Evolutionary conservation across 2,113 vertebrate genomes (phyloP), one percentile per base, ranked within the genome.

Genomic region (Plectropomus leopardus): DNA sequence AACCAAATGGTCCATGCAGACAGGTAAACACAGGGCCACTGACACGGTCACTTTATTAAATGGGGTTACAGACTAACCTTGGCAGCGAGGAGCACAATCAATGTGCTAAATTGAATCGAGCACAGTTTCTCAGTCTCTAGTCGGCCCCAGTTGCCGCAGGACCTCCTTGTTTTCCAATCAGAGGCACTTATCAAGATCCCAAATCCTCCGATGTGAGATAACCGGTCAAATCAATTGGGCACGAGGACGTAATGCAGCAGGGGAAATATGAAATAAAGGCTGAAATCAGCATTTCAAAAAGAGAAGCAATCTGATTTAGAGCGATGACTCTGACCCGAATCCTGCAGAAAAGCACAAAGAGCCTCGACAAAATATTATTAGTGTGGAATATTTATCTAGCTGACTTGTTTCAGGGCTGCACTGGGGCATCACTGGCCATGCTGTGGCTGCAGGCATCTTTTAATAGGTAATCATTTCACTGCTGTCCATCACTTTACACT

Each of bases 401-500:
- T 40, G 60, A 21, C 53, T 72, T 47, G 26, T 72, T 83, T 55
- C 19, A 54, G 15, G 11, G 2, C 68, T 59, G 23, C 40, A n/a
- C 30, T 59, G 65, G 60, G 65, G n/a, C 50, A 11, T 72, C 51
- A 55, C 13, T 66, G 66, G 47, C 16, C n/a, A 53, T n/a, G 60
- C 40, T 4, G 9, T 14, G 44, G 32, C 74, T 75, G 24, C 7
- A 16, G 57, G 82, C 72, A 83, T 72, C 10, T 78, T 68, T 83
- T 73, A 79, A 66, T 78, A 53, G 70, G 21, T 60, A 51, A 76
- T 86, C 13, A 68, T 70, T 71, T 48, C 57, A 82, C 70, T 78
- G 79, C 71, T 81, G 86, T 81, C 76, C 76, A 61, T 85, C 63
- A 64, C 58, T 84, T 88, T 54, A 82, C 85, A 90, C 85, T 86